These are phyloP conservation scores for Holacanthella duospinosa DNA, from an alignment of 2,888 invertebrate genomes.

Conservation along the genomic window DNA sequence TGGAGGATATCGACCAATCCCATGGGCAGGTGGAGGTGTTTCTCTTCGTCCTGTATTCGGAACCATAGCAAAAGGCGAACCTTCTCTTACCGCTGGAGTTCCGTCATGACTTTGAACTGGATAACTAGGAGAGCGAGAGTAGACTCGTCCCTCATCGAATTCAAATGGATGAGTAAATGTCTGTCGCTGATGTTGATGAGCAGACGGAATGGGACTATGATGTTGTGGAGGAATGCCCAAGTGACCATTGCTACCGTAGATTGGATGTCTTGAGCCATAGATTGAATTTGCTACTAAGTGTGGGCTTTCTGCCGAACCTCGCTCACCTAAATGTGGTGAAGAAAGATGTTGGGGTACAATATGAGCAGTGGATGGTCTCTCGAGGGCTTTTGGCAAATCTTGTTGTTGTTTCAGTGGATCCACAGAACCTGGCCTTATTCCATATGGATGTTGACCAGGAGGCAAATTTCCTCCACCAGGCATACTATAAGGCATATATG, in stretches of 20 bases:
- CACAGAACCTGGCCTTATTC: conserved; percentile 4
- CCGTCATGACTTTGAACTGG: neutral
- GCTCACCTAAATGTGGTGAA: conserved; percentile 39
- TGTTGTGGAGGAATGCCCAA: conserved; percentile 8
- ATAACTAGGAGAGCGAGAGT: conserved; percentile 14
- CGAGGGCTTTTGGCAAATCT: neutral
- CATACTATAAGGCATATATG: neutral
- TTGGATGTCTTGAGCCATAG: conserved; percentile 28
- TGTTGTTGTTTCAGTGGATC: neutral
- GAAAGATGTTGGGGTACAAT: conserved; percentile 26
- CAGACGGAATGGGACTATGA: conserved; percentile 37
- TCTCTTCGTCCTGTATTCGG: conserved; percentile 19
- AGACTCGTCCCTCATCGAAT: conserved; percentile 23
- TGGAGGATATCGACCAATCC: conserved; percentile 40
- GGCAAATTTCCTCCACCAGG: neutral
- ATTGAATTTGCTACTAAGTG: conserved; percentile 26
- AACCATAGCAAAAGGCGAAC: conserved; percentile 21
- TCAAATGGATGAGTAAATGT: conserved; percentile 31
- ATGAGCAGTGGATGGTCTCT: conserved; percentile 18
- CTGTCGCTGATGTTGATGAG: conserved; percentile 28
- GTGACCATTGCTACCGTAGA: conserved; percentile 48
- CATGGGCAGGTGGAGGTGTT: conserved; percentile 40
- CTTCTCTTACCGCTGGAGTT: conserved; percentile 19
- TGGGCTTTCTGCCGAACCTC: conserved; percentile 40
- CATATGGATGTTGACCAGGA: neutral